A percentile compares a stretch with the other conserved stretches of the same genome.
These are phyloP conservation scores for Aplysia californica DNA, from an alignment of 1,140 invertebrate species.

Conservation along the genomic window DNA sequence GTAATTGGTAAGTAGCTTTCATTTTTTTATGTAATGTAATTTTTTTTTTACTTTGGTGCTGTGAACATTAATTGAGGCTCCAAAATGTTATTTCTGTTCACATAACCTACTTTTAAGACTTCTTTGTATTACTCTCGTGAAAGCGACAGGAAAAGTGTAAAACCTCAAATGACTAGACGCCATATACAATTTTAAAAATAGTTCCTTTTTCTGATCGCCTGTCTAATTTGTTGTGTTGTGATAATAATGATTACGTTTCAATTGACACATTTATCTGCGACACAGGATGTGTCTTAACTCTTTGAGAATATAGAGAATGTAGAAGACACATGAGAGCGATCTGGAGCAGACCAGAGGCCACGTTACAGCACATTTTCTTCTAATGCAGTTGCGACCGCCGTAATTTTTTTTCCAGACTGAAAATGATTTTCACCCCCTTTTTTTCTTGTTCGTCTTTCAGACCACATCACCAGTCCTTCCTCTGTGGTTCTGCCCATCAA, in stretches of 20 bases:
- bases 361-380: no score
- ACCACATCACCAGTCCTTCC: constrained; percentile 45
- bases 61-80: not conserved
- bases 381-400: not conserved
- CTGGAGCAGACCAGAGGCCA: no score
- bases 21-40: not conserved
- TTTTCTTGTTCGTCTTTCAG: constrained; percentile 31
- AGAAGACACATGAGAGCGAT: no score
- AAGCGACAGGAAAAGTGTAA: no score
- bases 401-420: not conserved
- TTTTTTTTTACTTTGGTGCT: not conserved
- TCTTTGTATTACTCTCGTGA: not conserved
- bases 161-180: no score
- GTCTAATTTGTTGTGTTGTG: no score
- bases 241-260: no score
- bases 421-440: not conserved
- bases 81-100: not conserved
- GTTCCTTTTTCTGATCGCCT: no score
- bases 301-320: not conserved
- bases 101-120: no score
- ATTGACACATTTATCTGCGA: not conserved
- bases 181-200: no score
- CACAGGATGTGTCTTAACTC: not conserved
- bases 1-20: constrained; percentile 39
- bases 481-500: constrained; percentile 48